These are phyloP conservation scores for Copsychus sechellarum DNA, from an alignment of 2,113 vertebrate genomes.

Conservation along the genomic window DNA sequence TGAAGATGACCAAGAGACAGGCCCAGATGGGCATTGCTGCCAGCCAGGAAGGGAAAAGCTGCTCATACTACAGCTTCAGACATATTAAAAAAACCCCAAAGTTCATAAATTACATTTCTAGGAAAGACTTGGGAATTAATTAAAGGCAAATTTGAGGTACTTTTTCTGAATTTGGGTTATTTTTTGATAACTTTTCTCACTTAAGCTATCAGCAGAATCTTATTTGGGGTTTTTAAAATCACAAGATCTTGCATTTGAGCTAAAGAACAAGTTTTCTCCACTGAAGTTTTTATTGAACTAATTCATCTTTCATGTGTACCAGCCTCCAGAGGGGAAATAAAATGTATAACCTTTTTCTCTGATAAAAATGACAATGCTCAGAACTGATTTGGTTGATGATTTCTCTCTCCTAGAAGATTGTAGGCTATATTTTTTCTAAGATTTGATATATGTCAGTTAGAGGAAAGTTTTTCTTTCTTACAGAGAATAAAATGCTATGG, in stretches of 20 bases:
- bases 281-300: constrained; percentile 1
- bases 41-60: not conserved
- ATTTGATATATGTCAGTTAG: not conserved
- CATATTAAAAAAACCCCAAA: rapidly evolving
- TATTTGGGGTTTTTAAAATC: not conserved
- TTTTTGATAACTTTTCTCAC: not conserved
- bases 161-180: not conserved
- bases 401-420: too few relatives aligned
- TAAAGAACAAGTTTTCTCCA: not conserved
- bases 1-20: not conserved
- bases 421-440: not conserved
- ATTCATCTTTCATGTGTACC: not conserved
- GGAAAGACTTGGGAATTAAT: not conserved
- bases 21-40: not conserved
- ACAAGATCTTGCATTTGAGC: not conserved
- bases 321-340: not conserved
- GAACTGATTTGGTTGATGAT: not conserved
- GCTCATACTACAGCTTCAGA: not conserved
- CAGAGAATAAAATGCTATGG: not conserved
- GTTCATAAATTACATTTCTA: not conserved
- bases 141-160: not conserved
- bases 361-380: not conserved
- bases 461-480: not conserved
- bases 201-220: not conserved
- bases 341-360: not conserved